phyloP scores from a whole-genome alignment of 2,113 vertebrate genomes.

The Promerops cafer region DNA sequence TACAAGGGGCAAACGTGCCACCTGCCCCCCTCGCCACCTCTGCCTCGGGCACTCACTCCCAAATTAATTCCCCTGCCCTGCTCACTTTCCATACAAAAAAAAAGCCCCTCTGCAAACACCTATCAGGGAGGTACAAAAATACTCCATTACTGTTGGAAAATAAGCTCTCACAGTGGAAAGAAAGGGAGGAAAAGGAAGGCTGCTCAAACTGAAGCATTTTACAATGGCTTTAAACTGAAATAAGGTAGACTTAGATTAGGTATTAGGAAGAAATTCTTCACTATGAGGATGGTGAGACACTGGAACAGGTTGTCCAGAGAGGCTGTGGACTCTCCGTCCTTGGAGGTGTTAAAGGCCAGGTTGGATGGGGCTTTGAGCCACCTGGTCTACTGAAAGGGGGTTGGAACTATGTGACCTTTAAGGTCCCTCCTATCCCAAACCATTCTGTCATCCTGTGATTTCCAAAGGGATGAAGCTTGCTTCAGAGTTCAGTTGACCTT shows the following conservation, averaged over 20 bases:
- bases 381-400: background rate
- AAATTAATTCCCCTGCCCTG: background rate
- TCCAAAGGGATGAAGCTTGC: background rate
- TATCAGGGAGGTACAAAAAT: background rate
- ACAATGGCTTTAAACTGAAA: background rate
- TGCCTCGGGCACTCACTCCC: rapidly evolving
- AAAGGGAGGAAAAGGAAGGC: background rate
- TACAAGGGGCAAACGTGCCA: background rate
- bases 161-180: background rate
- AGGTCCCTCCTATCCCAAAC: background rate
- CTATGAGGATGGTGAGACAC: background rate
- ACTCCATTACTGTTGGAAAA: background rate
- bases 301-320: background rate
- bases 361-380: background rate
- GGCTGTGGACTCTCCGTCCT: background rate
- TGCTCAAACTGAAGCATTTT: background rate
- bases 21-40: background rate
- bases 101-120: background rate
- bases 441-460: background rate
- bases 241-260: background rate
- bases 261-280: background rate
- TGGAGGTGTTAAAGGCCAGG: background rate
- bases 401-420: background rate
- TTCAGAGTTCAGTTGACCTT: background rate
- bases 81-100: background rate